Percentiles rank a stretch among this genome's conserved stretches.
Conservation (phyloP, 1,140 invertebrate genomes). For the Linepithema humile region DNA sequence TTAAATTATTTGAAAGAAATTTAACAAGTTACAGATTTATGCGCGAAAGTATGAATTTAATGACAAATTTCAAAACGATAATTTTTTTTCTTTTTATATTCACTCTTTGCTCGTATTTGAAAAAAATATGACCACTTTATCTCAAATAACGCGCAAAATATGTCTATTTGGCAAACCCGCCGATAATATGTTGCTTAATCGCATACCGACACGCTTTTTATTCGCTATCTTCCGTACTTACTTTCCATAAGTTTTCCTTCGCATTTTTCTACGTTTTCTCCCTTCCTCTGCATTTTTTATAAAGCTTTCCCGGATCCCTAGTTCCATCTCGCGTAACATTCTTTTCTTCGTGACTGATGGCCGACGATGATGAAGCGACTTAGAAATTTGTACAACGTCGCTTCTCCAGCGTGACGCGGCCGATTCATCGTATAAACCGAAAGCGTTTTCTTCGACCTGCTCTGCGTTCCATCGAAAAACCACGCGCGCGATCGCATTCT, state of each 20-base stretch:
- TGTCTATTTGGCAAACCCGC: no score
- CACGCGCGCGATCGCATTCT: neutral
- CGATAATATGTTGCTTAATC: no score
- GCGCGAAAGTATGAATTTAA: no score
- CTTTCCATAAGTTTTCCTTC: neutral
- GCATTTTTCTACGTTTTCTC: neutral
- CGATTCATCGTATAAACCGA: constrained; percentile 11
- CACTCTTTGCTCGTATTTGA: no score
- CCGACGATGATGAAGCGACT: constrained; percentile 71
- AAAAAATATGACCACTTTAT: no score
- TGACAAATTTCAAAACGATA: no score
- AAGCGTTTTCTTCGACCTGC: neutral
- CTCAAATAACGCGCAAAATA: no score
- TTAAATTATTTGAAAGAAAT: no score
- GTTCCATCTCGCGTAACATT: constrained; percentile 47
- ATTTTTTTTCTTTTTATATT: no score
- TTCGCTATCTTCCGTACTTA: neutral
- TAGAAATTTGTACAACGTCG: constrained; percentile 66
- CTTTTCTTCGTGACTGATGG: constrained; percentile 68
- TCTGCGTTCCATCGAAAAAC: neutral
- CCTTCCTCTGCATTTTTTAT: constrained; percentile 27
- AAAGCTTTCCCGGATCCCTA: constrained; percentile 15
- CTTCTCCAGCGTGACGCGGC: constrained; percentile 39
- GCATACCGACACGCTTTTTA: neutral
- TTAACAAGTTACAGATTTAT: no score